Evolutionary conservation across 2,113 vertebrate species (phyloP), one percentile per base, ranked within the genome.

Genomic region (Urocitellus parryii): DNA sequence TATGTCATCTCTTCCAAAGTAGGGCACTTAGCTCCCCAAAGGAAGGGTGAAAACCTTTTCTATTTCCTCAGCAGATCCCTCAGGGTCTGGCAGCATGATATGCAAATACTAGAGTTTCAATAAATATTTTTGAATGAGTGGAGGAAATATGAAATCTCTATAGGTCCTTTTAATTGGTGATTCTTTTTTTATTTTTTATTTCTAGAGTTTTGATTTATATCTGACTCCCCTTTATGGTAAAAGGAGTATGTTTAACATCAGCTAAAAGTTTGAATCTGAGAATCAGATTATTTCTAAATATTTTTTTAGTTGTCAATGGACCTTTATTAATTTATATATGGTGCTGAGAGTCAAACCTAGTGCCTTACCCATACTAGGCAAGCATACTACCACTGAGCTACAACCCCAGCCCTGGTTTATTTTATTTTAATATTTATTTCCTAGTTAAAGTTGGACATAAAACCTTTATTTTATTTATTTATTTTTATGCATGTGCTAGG

Each of bases 41-140:
- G 97, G 93, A 95, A 88, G 58, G 24, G 67, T 88, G 90, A 68
- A 42, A 5, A 68, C 82, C 95, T 98, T 85, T 90, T 87, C 95
- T 95, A 91, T 96, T 97, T 95, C 92, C 92, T 95, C 79, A 92
- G 80, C 88, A 97, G 97, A 95, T 95, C 94, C 94, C 56, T 96
- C 63, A 22, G 76, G 32, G 90, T 94, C 94, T 97, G 93, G 63
- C 58, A 97, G 96, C 79, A 78, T 63, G 77, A 94, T 86, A 97
- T 96, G 96, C 95, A 96, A 97, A 97, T 95, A 93, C 83, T 78
- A 84, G n/a, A 67, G 80, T 95, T 96, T 95, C 91, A 86, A 96
- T 91, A 95, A 97, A 95, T 86, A 96, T 78, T 93, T 95, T n/a
- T 96, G 85, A 96, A 68, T 94, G 84, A 89, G 95, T 53, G 61